phyloP scores from a whole-genome alignment of 2,888 invertebrate genomes.

The Sminthurinus aureus region DNA sequence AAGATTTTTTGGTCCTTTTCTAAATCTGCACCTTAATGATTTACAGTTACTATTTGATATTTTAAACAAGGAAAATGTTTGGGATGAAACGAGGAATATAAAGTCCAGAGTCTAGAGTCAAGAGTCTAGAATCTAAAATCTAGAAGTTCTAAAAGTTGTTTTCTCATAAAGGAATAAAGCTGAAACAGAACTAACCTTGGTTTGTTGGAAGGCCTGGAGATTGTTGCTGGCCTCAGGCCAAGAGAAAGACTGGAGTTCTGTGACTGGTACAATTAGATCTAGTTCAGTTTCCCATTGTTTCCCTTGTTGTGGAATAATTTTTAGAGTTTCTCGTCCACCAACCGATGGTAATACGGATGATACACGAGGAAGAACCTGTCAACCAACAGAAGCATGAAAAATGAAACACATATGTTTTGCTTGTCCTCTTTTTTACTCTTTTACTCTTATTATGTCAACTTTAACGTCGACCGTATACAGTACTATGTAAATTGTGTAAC shows the following conservation, averaged over 20 bases:
- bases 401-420: too few species aligned
- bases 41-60: too few species aligned
- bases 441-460: background rate
- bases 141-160: too few species aligned
- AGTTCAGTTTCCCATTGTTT: constrained; percentile 58
- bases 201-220: constrained; percentile 39
- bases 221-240: constrained; percentile 52
- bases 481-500: too few species aligned
- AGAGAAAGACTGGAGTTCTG: constrained; percentile 44
- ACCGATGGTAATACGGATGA: constrained; percentile 24
- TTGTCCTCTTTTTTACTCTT: background rate
- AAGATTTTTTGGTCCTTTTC: too few species aligned
- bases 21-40: too few species aligned
- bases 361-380: constrained; percentile 26
- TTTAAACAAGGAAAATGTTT: too few species aligned
- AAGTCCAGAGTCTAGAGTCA: too few species aligned
- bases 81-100: too few species aligned
- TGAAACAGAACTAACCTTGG: constrained; percentile 28
- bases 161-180: background rate
- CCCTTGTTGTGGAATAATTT: constrained; percentile 45
- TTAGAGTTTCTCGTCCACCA: constrained; percentile 36
- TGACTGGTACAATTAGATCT: constrained; percentile 56
- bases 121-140: too few species aligned
- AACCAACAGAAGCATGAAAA: constrained; percentile 26
- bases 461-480: too few species aligned